Evolutionary conservation across 2,797 vertebrate genomes (phyloP), one percentile per base, ranked within the genome.

Genomic region (Gouania willdenowi): DNA sequence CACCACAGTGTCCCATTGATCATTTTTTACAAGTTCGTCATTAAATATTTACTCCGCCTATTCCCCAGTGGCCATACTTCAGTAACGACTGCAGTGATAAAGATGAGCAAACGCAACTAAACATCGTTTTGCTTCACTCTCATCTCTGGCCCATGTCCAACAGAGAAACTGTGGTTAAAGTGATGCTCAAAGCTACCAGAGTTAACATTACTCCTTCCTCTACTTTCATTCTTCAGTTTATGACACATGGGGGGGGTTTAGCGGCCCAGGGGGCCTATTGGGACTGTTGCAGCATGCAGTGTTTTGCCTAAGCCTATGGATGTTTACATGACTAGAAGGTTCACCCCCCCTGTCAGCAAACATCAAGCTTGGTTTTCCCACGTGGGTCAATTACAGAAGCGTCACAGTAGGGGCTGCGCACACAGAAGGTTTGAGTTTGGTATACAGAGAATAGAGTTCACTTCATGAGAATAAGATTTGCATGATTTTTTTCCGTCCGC

Each of bases 11-110:
- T 32, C 49, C n/a, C 63, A 77, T 81, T 70, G 61, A 81, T 81
- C 80, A 75, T 64, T 60, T n/a, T 59, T 63, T 65, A 72, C 57
- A 55, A 66, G 57, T 55, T 40, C 34, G 32, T 30, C 69, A 71
- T 83, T 79, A 77, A 79, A 80, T 80, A 83, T 85, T 75, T 76
- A 80, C 71, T 49, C 47, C 7, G 61, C 48, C 70, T 70, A 67
- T 72, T 67, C 38, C 35, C 64, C 41, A 44, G 39, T 66, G 72
- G 67, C 53, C 24, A 30, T 57, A 52, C 54, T 61, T 70, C 59
- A 49, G 61, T 39, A 37, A 37, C 21, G 44, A 50, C 56, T 56
- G 17, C 36, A 0, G 4, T 61, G 58, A 61, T 38, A 18, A 46
- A 38, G 39, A 36, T 47, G 61, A 41, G 25, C 60, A 63, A 76